Evolutionary conservation across 2,797 vertebrate genomes (phyloP).

Genomic region (Chaetophractus vellerosus): DNA sequence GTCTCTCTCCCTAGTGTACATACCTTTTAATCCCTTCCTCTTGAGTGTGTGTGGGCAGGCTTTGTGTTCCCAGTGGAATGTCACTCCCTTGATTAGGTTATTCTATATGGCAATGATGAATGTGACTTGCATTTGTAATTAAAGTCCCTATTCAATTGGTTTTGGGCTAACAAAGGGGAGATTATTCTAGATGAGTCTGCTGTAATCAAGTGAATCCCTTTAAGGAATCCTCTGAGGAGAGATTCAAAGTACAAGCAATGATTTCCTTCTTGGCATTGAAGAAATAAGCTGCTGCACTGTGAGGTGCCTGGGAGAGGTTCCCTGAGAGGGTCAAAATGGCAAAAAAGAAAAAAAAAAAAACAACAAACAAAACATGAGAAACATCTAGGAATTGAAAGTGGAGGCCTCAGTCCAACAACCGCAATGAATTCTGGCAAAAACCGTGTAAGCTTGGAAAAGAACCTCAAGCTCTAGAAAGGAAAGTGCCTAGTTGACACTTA

Average conservation of each 20-base stretch:
- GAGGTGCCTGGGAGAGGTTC: neutral
- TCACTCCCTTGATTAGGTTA: neutral
- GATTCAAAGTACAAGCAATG: neutral
- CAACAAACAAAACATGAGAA: too few species aligned
- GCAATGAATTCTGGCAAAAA: too few species aligned
- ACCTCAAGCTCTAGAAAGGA: too few species aligned
- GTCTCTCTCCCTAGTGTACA: neutral
- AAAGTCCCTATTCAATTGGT: neutral
- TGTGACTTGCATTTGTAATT: neutral
- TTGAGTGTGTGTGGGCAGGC: neutral
- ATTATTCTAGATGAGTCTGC: neutral
- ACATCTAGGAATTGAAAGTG: too few species aligned
- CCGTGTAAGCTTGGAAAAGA: too few species aligned
- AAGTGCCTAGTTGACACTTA: neutral
- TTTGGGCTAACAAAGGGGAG: neutral
- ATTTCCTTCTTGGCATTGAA: neutral
- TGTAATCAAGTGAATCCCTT: neutral
- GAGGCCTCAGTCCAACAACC: too few species aligned
- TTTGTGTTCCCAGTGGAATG: neutral
- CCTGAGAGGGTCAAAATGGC: accelerated
- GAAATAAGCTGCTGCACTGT: neutral
- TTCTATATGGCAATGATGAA: neutral
- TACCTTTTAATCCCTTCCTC: neutral
- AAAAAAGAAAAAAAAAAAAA: too few species aligned
- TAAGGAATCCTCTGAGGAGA: neutral